Evolutionary conservation across 2,888 invertebrate species (phyloP).

Genomic region (Arenicola marina): DNA sequence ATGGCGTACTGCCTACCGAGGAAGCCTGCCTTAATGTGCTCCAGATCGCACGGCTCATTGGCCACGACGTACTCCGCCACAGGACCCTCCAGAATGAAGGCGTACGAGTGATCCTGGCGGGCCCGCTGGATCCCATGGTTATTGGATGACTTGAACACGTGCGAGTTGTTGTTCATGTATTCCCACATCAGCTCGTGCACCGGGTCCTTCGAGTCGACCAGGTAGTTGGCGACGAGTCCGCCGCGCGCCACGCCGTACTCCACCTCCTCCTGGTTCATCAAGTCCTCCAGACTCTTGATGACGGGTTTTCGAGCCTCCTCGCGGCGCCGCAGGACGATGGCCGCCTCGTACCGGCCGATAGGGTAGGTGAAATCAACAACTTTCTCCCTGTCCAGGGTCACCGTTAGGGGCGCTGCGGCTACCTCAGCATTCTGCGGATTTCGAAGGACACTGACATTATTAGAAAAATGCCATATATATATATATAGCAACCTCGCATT

Average conservation of each 20-base stretch:
- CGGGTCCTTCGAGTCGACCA: neutral
- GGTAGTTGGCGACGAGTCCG: neutral
- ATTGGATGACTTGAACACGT: neutral
- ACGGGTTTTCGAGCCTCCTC: neutral
- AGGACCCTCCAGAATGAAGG: conserved; percentile 13
- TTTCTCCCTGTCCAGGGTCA: conserved; percentile 1
- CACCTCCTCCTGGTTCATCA: neutral
- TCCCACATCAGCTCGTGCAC: neutral
- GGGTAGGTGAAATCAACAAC: neutral
- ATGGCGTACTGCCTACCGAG: conserved; percentile 8
- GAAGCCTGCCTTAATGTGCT: neutral
- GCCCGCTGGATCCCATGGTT: neutral
- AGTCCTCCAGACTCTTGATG: neutral
- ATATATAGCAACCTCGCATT: too few relatives aligned
- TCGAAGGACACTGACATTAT: neutral
- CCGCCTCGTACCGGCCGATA: neutral
- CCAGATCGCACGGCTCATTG: conserved; percentile 9
- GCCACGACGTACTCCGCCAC: conserved; percentile 1
- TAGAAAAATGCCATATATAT: too few relatives aligned
- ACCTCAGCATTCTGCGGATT: neutral
- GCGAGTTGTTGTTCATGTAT: neutral
- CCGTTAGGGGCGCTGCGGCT: neutral
- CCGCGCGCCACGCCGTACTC: neutral
- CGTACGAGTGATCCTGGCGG: neutral
- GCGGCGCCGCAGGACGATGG: neutral